Evolutionary conservation across 2,888 invertebrate genomes (phyloP).

Genomic region (Erebia ligea): DNA sequence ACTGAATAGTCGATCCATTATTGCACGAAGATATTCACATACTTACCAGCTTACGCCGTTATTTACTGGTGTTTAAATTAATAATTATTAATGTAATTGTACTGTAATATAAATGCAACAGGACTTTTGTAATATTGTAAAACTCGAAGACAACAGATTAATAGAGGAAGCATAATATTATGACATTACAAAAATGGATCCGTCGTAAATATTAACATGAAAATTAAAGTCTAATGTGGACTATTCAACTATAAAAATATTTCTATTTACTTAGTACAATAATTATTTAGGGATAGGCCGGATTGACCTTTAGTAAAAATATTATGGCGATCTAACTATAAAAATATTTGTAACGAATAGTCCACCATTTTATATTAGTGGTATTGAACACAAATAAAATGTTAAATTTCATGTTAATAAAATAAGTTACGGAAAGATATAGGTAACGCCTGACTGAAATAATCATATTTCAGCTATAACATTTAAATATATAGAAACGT

Average conservation of each 20-base stretch:
- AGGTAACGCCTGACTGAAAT: background rate
- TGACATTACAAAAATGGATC: background rate
- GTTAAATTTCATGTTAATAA: background rate
- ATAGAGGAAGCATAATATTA: background rate
- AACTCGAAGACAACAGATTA: conserved; percentile 12
- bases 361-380: background rate
- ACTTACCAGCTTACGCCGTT: background rate
- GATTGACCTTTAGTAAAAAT: too few relatives aligned
- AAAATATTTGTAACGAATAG: background rate
- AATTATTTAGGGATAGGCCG: too few relatives aligned
- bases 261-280: too few relatives aligned
- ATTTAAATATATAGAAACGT: too few relatives aligned
- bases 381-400: background rate
- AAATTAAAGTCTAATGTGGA: background rate
- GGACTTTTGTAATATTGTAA: conserved; percentile 14
- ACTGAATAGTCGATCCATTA: background rate
- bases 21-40: background rate
- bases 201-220: conserved; percentile 1
- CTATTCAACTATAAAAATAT: background rate
- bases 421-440: background rate
- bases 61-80: conserved; percentile 20
- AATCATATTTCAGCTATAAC: too few relatives aligned
- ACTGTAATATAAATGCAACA: conserved; percentile 44
- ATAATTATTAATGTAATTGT: conserved; percentile 38
- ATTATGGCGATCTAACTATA: too few relatives aligned